Base-by-base conservation (phyloP, 2,888 invertebrate genomes). In the Heteromurus nitidus region DNA sequence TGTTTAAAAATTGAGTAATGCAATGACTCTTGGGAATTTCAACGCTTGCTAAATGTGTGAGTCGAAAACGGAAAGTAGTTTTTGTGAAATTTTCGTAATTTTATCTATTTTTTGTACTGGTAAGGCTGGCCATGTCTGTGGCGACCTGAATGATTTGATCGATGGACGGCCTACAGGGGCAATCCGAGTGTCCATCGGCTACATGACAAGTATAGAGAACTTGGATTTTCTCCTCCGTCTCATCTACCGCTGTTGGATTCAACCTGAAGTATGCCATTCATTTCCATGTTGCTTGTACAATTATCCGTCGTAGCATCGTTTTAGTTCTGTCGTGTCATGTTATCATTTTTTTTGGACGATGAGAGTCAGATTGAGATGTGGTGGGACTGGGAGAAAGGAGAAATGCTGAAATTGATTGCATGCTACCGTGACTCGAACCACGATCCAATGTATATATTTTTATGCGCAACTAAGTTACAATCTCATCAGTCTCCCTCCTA, bases 91-190 rank as follows among this genome's bases (percentile, higher is more conserved):
- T n/a, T n/a, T n/a, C n/a, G n/a, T n/a, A n/a, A n/a, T n/a, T n/a
- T n/a, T n/a, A n/a, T n/a, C n/a, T n/a, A n/a, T n/a, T n/a, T n/a
- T n/a, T n/a, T n/a, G n/a, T n/a, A n/a, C n/a, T n/a, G n/a, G n/a
- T n/a, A n/a, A 92, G 91, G 92, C 93, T 1, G 98, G 98, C 0
- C 97, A 97, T 89, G 93, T 95, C 50, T 98, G 98, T 89, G 97
- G 98, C 0, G 98, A 97, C 88, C 93, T 94, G 88, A 91, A 92
- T 82, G 97, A 98, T 90, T 90, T 98, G 70, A 90, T 98, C 2
- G 91, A 96, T 88, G 97, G 96, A 0, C 91, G 90, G 85, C 98
- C 99, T 0, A 97, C 98, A 0, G 99, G 99, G 9, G 95, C 97
- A 1, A 92, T 98, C 13, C 91, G 99, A 88, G 92, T 95, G 2